phyloP scores from a whole-genome alignment of 2,797 vertebrate genomes.

The Typhlichthys subterraneus region DNA sequence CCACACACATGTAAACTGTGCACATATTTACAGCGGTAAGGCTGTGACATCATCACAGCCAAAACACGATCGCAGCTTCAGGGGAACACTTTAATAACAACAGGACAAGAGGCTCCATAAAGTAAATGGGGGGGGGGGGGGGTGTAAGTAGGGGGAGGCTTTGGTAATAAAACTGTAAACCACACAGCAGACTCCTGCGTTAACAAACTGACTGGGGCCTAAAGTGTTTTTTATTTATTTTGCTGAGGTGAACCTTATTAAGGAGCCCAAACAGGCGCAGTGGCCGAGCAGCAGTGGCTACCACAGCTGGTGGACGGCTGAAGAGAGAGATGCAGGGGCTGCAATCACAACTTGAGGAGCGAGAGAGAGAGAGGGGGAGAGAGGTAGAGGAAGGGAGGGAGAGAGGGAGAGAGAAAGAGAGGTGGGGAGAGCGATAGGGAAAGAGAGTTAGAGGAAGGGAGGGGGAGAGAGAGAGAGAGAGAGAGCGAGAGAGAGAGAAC shows the following conservation, averaged over 20 bases:
- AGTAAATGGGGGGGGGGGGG: background rate
- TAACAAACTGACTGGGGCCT: conserved; percentile 12
- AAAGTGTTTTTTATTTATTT: conserved; percentile 13
- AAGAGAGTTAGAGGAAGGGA: no score
- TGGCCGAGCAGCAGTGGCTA: conserved; percentile 37
- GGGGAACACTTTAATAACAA: conserved; percentile 24
- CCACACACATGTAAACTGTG: background rate
- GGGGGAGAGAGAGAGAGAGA: background rate
- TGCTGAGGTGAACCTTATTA: conserved; percentile 45
- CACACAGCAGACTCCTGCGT: background rate
- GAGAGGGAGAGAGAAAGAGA: background rate
- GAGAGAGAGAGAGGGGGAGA: background rate
- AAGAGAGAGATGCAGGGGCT: conserved; percentile 28
- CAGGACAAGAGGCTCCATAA: conserved; percentile 27
- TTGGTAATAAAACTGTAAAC: conserved; percentile 31
- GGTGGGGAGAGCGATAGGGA: no score
- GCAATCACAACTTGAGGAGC: conserved; percentile 25
- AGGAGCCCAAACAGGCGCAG: conserved; percentile 46
- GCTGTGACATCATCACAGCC: conserved; percentile 24
- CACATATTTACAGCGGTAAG: background rate
- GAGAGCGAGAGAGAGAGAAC: conserved; percentile 13
- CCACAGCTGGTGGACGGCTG: conserved; percentile 51
- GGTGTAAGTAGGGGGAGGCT: no score
- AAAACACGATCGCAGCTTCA: conserved; percentile 10
- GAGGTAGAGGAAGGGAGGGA: background rate